Evolutionary conservation across 2,113 vertebrate genomes (phyloP).

Genomic region (Ginglymostoma cirratum): DNA sequence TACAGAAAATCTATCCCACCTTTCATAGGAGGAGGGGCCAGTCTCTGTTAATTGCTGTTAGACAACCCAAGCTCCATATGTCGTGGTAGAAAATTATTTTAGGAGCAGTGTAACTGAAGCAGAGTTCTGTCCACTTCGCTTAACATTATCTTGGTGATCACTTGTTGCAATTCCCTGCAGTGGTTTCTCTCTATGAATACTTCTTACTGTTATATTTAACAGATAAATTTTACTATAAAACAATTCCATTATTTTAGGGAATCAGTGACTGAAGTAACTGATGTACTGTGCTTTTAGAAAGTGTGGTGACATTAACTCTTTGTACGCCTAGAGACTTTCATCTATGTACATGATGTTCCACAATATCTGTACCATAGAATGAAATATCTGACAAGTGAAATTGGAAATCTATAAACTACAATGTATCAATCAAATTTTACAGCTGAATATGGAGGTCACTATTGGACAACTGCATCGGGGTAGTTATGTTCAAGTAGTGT

Average conservation of each 20-base stretch:
- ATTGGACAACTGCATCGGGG: background rate
- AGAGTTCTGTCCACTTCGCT: background rate
- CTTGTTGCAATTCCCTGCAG: background rate
- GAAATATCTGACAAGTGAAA: background rate
- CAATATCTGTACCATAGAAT: background rate
- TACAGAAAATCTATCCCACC: background rate
- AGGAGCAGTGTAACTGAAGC: background rate
- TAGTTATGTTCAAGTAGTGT: background rate
- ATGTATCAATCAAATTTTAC: background rate
- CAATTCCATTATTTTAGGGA: background rate
- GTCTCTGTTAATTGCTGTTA: background rate
- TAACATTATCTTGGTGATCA: background rate
- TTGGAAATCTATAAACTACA: background rate
- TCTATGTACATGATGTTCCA: background rate
- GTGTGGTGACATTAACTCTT: background rate
- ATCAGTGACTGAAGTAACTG: background rate
- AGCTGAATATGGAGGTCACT: background rate
- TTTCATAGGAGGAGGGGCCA: background rate
- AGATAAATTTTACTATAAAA: background rate
- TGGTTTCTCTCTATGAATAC: background rate
- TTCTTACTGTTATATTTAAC: conserved; percentile 2
- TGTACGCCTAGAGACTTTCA: background rate
- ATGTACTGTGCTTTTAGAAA: background rate
- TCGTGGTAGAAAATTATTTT: background rate
- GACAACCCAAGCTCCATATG: background rate